Evolutionary conservation across 2,113 vertebrate genomes (phyloP).

Genomic region (Columba janthina): DNA sequence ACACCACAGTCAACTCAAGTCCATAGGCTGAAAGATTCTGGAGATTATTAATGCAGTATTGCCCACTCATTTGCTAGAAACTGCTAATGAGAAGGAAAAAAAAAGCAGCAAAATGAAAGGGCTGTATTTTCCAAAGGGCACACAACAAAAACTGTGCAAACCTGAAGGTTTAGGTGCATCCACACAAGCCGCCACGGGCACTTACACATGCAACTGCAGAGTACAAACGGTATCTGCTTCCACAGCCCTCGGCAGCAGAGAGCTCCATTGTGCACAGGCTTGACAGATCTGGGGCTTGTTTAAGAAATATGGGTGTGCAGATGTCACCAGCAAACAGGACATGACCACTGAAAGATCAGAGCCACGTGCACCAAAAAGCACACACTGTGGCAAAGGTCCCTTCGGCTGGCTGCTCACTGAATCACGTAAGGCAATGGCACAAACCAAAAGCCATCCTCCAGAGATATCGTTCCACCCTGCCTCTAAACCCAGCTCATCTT

Average conservation of each 20-base stretch:
- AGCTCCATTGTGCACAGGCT: fast-evolving
- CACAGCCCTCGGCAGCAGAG: background rate
- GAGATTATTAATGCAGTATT: background rate
- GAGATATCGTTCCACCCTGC: background rate
- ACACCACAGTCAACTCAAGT: background rate
- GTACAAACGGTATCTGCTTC: fast-evolving
- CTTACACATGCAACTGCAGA: background rate
- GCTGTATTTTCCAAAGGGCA: background rate
- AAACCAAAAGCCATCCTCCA: background rate
- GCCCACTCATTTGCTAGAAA: background rate
- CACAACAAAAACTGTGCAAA: background rate
- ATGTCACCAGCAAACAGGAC: background rate
- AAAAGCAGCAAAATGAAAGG: background rate
- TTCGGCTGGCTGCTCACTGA: background rate
- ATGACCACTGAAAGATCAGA: background rate
- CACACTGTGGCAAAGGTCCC: background rate
- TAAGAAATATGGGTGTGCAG: background rate
- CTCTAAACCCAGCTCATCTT: background rate
- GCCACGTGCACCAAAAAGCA: background rate
- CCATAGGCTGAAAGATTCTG: background rate
- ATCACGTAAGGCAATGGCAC: fast-evolving
- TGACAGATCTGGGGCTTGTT: background rate
- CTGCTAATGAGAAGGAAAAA: background rate
- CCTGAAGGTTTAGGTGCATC: background rate
- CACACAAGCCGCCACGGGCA: background rate